Conservation (phyloP, 1,140 invertebrate genomes). For the Drosophila arawakana region DNA sequence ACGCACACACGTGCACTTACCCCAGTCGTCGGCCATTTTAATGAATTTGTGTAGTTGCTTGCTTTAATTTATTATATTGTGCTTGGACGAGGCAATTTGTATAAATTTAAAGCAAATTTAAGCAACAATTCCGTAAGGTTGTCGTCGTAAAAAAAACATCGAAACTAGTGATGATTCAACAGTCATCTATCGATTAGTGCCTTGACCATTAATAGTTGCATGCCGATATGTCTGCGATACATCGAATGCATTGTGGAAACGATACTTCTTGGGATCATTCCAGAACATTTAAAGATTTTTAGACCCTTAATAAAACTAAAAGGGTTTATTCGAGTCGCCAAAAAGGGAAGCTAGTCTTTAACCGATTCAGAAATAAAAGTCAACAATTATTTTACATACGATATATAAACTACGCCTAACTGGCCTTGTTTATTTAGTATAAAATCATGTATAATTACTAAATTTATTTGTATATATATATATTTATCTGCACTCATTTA, state of each 20-base stretch:
- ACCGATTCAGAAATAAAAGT: too few species aligned
- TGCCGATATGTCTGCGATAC: neutral
- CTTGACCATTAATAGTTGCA: neutral
- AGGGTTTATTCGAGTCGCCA: too few species aligned
- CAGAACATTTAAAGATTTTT: too few species aligned
- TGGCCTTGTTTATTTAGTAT: too few species aligned
- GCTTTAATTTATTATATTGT: constrained; percentile 28
- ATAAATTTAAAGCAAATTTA: constrained; percentile 38
- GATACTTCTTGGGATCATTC: too few species aligned
- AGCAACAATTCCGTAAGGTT: constrained; percentile 43
- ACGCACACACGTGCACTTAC: constrained; percentile 74
- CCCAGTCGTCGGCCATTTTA: constrained; percentile 83
- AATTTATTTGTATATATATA: too few species aligned
- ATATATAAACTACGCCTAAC: too few species aligned
- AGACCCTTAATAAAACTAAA: too few species aligned
- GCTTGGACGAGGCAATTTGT: constrained; percentile 37
- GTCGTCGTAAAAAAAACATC: constrained; percentile 47
- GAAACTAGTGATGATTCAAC: constrained; percentile 41
- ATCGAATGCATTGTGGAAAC: neutral
- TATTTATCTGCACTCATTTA: too few species aligned
- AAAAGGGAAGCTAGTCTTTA: too few species aligned
- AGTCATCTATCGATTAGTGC: constrained; percentile 16
- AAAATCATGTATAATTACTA: too few species aligned
- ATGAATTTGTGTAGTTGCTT: constrained; percentile 22
- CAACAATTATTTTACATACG: too few species aligned